A percentile compares a stretch with the other conserved stretches of the same genome.
Evolutionary conservation across 2,113 vertebrate genomes (phyloP).

Genomic region (Thalassoma bifasciatum): DNA sequence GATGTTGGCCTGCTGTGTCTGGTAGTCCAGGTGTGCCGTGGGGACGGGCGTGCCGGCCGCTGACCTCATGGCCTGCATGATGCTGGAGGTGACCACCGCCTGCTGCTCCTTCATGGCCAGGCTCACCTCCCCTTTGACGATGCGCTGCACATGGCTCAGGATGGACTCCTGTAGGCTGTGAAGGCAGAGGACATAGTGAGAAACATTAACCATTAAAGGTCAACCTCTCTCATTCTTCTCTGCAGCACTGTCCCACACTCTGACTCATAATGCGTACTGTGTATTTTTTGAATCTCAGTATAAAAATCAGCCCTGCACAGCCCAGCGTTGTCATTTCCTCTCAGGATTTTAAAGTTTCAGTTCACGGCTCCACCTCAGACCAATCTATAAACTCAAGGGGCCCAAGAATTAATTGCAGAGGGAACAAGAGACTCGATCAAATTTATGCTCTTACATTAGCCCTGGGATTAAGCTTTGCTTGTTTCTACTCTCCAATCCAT

Average conservation of each 20-base stretch:
- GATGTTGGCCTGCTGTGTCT: constrained; percentile 94
- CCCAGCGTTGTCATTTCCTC: constrained; percentile 5
- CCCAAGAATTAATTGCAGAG: constrained; percentile 66
- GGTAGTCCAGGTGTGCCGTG: constrained; percentile 93
- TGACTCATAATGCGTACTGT: too few relatives aligned
- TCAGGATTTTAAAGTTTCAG: constrained; percentile 35
- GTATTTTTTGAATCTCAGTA: neutral
- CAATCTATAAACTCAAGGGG: constrained; percentile 62
- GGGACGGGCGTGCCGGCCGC: constrained; percentile 94
- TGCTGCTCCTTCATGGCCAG: constrained; percentile 98
- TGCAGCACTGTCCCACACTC: too few relatives aligned
- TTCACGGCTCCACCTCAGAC: constrained; percentile 29
- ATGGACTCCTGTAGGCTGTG: constrained; percentile 95
- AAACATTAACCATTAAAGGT: neutral
- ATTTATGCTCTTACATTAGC: constrained; percentile 73
- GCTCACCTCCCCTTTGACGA: constrained; percentile 96
- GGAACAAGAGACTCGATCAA: constrained; percentile 68
- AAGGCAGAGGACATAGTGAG: neutral
- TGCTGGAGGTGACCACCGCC: constrained; percentile 93
- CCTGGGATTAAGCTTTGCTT: constrained; percentile 69
- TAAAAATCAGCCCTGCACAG: neutral
- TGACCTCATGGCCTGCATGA: constrained; percentile 98
- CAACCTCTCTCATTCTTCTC: too few relatives aligned
- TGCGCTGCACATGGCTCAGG: constrained; percentile 93
- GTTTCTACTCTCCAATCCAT: constrained; percentile 63